A percentile compares a stretch with the other conserved stretches of the same genome.
These are phyloP conservation scores for Xenus cinereus DNA, from an alignment of 2,113 vertebrate species.

Conservation along the genomic window DNA sequence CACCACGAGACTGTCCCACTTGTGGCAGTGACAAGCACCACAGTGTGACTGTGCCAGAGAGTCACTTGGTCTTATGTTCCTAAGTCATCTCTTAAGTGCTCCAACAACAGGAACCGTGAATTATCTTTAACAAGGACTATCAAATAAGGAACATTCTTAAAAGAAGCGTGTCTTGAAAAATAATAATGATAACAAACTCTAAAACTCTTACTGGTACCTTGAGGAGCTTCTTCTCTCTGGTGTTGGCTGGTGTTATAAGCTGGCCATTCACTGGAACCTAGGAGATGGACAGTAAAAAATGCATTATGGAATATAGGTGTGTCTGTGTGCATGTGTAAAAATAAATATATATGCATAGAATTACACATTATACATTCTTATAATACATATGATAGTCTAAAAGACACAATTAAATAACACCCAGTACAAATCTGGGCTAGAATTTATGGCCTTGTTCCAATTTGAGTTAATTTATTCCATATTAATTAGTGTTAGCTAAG, in stretches of 20 bases:
- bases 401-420: background rate
- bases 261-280: slow-evolving; percentile 47
- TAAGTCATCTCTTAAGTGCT: background rate
- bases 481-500: slow-evolving; percentile 39
- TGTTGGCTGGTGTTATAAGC: background rate
- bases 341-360: background rate
- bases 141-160: background rate
- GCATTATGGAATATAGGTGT: background rate
- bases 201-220: slow-evolving; percentile 32
- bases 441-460: slow-evolving; percentile 6
- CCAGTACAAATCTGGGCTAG: background rate
- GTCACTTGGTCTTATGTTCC: background rate
- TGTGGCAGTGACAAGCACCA: background rate
- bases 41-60: background rate
- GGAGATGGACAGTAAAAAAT: background rate
- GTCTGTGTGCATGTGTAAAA: background rate
- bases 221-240: slow-evolving; percentile 45
- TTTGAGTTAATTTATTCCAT: slow-evolving; percentile 29
- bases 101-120: background rate
- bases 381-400: background rate
- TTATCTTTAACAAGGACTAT: background rate
- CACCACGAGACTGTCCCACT: rapidly evolving
- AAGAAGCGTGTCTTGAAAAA: background rate
- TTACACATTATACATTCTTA: background rate
- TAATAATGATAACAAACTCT: background rate